Conservation (phyloP, 2,888 invertebrate genomes). For the Oscheius sp. region DNA sequence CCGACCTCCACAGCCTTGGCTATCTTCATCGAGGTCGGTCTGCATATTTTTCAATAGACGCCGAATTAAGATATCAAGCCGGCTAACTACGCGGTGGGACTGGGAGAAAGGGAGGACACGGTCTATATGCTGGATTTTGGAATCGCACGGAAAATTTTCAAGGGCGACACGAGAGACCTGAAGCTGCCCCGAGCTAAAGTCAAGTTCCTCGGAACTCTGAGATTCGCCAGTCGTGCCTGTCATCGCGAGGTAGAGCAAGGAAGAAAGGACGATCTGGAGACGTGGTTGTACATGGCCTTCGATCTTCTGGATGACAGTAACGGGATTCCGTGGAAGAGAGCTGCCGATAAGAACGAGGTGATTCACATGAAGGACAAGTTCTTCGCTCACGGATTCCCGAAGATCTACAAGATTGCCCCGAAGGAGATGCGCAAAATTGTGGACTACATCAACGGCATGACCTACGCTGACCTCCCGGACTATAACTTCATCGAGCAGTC, state of each 20-base stretch:
- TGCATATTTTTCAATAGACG: too few species aligned
- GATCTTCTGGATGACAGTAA: slow-evolving; percentile 46
- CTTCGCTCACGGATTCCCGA: slow-evolving; percentile 23
- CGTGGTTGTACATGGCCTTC: slow-evolving; percentile 53
- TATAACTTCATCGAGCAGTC: slow-evolving; percentile 21
- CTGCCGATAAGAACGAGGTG: slow-evolving; percentile 17
- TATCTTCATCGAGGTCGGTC: slow-evolving; percentile 43
- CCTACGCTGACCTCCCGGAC: slow-evolving; percentile 22
- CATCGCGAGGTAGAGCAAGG: slow-evolving; percentile 51
- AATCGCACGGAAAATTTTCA: slow-evolving; percentile 32
- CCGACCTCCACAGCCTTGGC: slow-evolving; percentile 50
- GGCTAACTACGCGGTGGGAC: slow-evolving; percentile 50
- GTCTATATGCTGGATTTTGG: slow-evolving; percentile 36
- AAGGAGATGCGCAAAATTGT: slow-evolving; percentile 15
- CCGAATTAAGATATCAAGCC: slow-evolving; percentile 42
- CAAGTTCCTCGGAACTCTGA: slow-evolving; percentile 55
- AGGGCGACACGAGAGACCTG: slow-evolving; percentile 28
- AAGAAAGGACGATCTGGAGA: slow-evolving; percentile 55
- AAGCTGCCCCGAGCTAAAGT: slow-evolving; percentile 42
- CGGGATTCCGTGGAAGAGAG: slow-evolving; percentile 49
- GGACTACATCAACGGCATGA: slow-evolving; percentile 20
- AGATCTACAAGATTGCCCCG: slow-evolving; percentile 27
- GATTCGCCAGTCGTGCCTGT: slow-evolving; percentile 51
- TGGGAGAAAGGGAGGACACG: slow-evolving; percentile 33
- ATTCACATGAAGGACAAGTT: slow-evolving; percentile 17